A percentile compares a stretch with the other conserved stretches of the same genome.
phyloP scores from a whole-genome alignment of 2,113 vertebrate genomes.

The Panthera tigris region DNA sequence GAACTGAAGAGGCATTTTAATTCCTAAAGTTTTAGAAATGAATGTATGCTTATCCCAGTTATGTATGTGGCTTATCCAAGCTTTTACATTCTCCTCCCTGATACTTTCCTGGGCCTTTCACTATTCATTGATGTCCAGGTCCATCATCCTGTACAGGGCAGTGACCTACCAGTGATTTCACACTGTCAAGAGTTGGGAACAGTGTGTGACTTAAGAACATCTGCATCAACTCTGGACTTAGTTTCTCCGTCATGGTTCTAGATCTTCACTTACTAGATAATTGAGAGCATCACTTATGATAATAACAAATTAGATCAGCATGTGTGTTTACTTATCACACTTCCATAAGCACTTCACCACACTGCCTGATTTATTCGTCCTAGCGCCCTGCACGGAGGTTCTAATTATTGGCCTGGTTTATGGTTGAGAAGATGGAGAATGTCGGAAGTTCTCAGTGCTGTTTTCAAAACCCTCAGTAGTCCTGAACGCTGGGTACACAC shows the following conservation, averaged over 20 bases:
- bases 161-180: background rate
- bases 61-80: background rate
- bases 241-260: background rate
- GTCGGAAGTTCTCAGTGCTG: background rate
- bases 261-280: background rate
- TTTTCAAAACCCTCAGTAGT: background rate
- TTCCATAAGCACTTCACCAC: background rate
- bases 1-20: background rate
- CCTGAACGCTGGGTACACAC: background rate
- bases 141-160: background rate
- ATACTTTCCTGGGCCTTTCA: background rate
- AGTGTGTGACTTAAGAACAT: background rate
- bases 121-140: background rate
- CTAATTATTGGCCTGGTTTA: background rate
- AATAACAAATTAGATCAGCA: background rate
- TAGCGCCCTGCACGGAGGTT: accelerated
- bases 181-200: background rate
- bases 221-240: background rate
- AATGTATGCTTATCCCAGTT: background rate
- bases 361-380: background rate
- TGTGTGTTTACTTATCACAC: background rate
- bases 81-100: background rate
- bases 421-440: background rate
- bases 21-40: background rate
- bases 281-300: background rate